These are phyloP conservation scores for Condylura cristata DNA, from an alignment of 2,113 vertebrate genomes.

Conservation along the genomic window DNA sequence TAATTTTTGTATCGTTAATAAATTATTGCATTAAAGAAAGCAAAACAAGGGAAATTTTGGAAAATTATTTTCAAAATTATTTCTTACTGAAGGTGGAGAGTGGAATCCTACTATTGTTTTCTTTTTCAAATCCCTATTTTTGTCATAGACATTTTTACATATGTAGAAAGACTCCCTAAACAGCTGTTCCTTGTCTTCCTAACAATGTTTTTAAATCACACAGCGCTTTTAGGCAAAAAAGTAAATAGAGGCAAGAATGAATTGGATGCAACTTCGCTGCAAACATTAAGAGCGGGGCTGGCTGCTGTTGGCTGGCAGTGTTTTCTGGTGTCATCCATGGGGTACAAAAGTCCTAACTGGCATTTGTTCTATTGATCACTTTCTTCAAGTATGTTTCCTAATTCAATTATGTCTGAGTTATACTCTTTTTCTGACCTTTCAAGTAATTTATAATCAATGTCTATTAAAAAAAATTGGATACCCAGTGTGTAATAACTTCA, in stretches of 20 bases:
- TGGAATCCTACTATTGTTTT: background rate
- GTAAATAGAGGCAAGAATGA: background rate
- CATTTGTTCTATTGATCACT: background rate
- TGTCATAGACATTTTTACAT: constrained; percentile 42
- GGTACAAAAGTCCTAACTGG: background rate
- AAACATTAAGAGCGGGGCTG: accelerated
- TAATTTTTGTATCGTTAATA: too few species aligned
- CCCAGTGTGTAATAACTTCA: background rate
- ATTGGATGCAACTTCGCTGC: background rate
- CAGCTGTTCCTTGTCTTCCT: background rate
- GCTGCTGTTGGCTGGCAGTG: background rate
- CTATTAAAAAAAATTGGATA: constrained; percentile 4
- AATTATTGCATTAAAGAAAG: too few species aligned
- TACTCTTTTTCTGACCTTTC: background rate
- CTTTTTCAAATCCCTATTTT: background rate
- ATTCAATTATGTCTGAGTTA: background rate
- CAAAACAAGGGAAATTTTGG: background rate
- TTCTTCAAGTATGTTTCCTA: background rate
- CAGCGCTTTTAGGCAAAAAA: background rate
- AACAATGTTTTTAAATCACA: constrained; percentile 47
- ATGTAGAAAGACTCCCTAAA: background rate
- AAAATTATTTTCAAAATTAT: background rate
- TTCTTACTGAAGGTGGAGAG: background rate
- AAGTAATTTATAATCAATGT: background rate
- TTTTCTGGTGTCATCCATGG: background rate